Conservation (phyloP, 2,888 invertebrate species). For the Drosophila nigritarsus region DNA sequence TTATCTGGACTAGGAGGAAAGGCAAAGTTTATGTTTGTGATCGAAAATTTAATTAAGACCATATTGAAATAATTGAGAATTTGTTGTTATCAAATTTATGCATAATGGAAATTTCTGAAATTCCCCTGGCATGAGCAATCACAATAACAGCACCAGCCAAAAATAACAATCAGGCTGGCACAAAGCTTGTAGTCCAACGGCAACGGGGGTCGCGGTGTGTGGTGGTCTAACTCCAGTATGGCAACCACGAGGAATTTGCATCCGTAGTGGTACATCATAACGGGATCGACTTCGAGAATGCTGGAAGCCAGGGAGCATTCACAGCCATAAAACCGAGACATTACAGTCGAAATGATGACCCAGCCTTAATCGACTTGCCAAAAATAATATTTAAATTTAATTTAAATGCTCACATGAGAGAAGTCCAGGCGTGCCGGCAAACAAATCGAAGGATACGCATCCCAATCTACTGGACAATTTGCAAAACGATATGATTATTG, state of each 20-base stretch:
- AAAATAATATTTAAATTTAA: constrained; percentile 83
- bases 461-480: constrained; percentile 73
- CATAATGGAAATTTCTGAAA: constrained; percentile 68
- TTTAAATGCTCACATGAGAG: constrained; percentile 82
- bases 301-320: constrained; percentile 29
- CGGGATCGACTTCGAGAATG: constrained; percentile 36
- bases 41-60: constrained; percentile 80
- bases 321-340: constrained; percentile 71
- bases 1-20: constrained; percentile 9
- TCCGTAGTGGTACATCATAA: constrained; percentile 56
- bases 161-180: constrained; percentile 53
- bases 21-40: constrained; percentile 55
- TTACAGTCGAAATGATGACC: constrained; percentile 73
- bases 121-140: constrained; percentile 64
- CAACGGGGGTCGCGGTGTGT: not conserved
- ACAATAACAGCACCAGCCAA: constrained; percentile 52
- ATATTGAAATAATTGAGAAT: constrained; percentile 79
- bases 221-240: constrained; percentile 13
- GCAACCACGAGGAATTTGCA: constrained; percentile 60
- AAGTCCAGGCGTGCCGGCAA: constrained; percentile 40
- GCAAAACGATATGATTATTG: constrained; percentile 57
- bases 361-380: constrained; percentile 79
- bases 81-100: constrained; percentile 76
- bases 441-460: constrained; percentile 66
- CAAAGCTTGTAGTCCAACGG: not conserved